Evolutionary conservation across 1,140 invertebrate genomes (phyloP).

Genomic region (Tribolium madens): DNA sequence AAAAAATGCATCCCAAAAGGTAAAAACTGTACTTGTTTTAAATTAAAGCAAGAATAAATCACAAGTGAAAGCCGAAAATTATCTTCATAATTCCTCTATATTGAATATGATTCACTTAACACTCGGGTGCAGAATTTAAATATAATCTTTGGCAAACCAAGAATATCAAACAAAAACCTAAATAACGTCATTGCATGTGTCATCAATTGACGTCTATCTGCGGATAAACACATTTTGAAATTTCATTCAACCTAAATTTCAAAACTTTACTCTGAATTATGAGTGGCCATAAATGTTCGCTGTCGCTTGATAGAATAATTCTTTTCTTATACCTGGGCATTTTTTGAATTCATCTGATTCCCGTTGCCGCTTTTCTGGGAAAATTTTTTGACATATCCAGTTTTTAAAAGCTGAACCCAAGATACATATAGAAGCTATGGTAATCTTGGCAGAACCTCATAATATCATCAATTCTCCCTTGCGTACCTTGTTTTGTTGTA

Average conservation of each 20-base stretch:
- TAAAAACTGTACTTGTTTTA: no score
- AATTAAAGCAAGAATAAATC: background rate
- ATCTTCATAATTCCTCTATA: background rate
- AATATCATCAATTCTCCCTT: no score
- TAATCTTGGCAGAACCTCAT: no score
- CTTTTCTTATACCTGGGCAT: no score
- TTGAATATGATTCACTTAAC: constrained; percentile 20
- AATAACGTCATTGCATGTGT: constrained; percentile 25
- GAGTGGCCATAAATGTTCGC: background rate
- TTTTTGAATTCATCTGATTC: no score
- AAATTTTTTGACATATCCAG: no score
- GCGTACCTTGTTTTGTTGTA: no score
- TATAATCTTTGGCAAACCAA: constrained; percentile 15
- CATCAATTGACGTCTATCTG: constrained; percentile 28
- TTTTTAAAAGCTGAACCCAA: no score
- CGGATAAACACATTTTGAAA: background rate
- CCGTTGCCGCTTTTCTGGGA: no score
- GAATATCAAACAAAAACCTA: constrained; percentile 36
- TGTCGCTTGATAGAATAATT: no score
- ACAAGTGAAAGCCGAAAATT: background rate
- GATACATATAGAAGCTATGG: no score
- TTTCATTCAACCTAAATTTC: background rate
- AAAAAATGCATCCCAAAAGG: no score
- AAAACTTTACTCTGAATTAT: background rate
- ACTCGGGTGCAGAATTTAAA: constrained; percentile 34